A percentile compares a stretch with the other conserved stretches of the same genome.
Conservation (phyloP, 2,797 vertebrate genomes). For the Propithecus perrieri region DNA sequence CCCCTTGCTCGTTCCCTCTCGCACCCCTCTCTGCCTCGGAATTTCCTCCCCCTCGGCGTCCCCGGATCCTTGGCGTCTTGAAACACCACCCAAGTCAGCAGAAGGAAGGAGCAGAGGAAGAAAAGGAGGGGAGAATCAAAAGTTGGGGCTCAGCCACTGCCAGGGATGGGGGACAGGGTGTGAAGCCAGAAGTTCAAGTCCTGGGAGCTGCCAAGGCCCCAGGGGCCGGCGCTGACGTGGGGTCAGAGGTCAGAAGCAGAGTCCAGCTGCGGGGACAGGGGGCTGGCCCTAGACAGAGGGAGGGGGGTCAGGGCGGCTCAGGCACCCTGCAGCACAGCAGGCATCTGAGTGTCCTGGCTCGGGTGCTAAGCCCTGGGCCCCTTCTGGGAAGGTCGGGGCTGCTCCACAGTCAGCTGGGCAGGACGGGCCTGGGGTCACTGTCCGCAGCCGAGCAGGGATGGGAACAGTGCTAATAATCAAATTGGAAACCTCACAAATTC, state of each 20-base stretch:
- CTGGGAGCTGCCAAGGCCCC: neutral
- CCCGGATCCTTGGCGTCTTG: neutral
- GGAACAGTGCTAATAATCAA: neutral
- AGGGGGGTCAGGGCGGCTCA: neutral
- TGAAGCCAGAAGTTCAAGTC: neutral
- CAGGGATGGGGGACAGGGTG: accelerated
- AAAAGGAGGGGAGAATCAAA: neutral
- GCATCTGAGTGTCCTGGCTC: neutral
- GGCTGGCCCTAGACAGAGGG: neutral
- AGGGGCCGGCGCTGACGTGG: neutral
- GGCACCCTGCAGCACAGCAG: neutral
- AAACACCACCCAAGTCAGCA: neutral
- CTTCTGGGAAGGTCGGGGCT: neutral
- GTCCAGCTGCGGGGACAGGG: neutral
- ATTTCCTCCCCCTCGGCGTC: neutral
- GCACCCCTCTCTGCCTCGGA: neutral
- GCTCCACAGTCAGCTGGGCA: neutral
- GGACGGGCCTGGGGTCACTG: no score
- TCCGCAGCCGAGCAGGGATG: neutral
- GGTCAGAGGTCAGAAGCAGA: neutral
- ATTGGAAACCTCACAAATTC: neutral
- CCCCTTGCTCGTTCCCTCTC: neutral
- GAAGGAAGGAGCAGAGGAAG: neutral
- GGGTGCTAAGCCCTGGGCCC: neutral
- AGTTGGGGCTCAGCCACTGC: neutral